Evolutionary conservation across 2,888 invertebrate genomes (phyloP).

Genomic region (Acanthosoma haemorrhoidale): DNA sequence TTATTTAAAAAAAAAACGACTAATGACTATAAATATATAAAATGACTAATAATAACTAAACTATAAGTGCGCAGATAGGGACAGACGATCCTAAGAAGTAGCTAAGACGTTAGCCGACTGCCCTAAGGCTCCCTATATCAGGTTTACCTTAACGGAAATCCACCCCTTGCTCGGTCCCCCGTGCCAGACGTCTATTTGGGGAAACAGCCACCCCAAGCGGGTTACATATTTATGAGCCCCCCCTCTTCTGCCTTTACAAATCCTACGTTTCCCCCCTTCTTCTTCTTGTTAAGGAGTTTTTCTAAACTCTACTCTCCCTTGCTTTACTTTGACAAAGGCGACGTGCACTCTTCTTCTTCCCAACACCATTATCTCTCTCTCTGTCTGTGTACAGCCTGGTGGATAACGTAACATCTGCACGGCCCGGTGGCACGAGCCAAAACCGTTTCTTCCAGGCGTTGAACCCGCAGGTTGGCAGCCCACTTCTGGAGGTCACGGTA

Average conservation of each 20-base stretch:
- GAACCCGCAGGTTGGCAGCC: background rate
- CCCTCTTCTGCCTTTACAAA: background rate
- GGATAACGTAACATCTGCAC: conserved; percentile 9
- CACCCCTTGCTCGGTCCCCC: background rate
- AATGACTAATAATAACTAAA: too few species aligned
- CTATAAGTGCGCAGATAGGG: too few species aligned
- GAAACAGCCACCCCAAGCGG: conserved; percentile 13
- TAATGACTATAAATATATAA: too few species aligned
- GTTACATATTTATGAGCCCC: conserved; percentile 27
- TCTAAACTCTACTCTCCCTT: background rate
- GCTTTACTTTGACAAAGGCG: background rate
- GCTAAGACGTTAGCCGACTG: conserved; percentile 4
- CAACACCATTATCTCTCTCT: conserved; percentile 2
- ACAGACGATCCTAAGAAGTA: too few species aligned
- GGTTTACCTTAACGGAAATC: conserved; percentile 29
- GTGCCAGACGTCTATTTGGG: conserved; percentile 26
- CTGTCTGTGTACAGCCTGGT: background rate
- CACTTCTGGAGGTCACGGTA: background rate
- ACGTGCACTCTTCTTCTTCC: background rate
- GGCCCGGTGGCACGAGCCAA: background rate
- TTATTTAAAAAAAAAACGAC: too few species aligned
- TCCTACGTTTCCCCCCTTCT: background rate
- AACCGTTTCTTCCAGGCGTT: background rate
- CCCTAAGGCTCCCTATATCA: conserved; percentile 16
- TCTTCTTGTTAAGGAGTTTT: conserved; percentile 18